These are phyloP conservation scores for Rutpela maculata DNA, from an alignment of 2,888 invertebrate genomes.

Conservation along the genomic window DNA sequence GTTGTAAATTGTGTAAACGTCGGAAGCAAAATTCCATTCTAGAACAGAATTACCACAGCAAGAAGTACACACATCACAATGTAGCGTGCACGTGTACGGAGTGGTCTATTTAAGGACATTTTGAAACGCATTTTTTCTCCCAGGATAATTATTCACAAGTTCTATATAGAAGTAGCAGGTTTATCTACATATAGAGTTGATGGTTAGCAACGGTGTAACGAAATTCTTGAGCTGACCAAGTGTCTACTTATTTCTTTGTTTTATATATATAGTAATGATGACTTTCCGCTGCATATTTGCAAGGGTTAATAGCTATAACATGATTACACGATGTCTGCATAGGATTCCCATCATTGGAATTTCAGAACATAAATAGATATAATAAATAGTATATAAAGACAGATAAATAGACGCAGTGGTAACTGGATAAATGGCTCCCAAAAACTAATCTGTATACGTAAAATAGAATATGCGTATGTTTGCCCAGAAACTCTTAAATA, in stretches of 20 bases:
- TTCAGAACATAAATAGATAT: background rate
- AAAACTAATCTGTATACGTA: too few species aligned
- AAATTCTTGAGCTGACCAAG: background rate
- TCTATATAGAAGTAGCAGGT: background rate
- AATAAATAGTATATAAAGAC: background rate
- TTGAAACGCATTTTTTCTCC: constrained; percentile 1
- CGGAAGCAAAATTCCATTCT: constrained; percentile 20
- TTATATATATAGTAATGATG: constrained; percentile 20
- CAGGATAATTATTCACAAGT: constrained; percentile 26
- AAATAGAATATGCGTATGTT: too few species aligned
- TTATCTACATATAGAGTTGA: background rate
- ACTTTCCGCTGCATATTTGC: constrained; percentile 10
- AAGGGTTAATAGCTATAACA: background rate
- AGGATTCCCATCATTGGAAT: background rate
- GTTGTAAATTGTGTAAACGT: constrained; percentile 24
- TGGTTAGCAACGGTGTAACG: background rate
- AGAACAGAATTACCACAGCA: background rate
- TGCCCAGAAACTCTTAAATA: too few species aligned
- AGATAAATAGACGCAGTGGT: too few species aligned
- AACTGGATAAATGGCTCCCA: too few species aligned
- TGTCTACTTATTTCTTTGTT: constrained; percentile 14
- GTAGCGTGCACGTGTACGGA: constrained; percentile 24
- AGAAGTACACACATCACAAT: constrained; percentile 8
- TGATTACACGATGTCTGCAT: background rate
- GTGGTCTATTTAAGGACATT: constrained; percentile 30